Base-by-base conservation (phyloP, 2,113 vertebrate genomes). In the Camelus bactrianus region DNA sequence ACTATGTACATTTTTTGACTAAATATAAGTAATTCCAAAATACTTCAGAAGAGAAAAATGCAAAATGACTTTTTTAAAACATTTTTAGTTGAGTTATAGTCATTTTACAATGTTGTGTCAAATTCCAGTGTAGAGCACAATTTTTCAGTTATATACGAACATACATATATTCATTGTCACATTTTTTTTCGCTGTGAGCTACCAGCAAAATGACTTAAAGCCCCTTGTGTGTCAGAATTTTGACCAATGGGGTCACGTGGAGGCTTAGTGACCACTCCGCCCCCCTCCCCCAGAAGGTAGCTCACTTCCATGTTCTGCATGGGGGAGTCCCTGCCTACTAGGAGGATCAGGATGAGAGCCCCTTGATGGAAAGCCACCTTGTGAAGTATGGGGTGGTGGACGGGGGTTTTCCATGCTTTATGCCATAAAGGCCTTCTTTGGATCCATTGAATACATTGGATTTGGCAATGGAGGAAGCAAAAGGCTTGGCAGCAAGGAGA, bases 301-400 rank as follows among this genome's bases (percentile, higher is more conserved):
- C 65, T 54, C 24, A 30, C n/a, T 64, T 75, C 50, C 19, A 32
- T 17, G 38, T 89, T 88, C 19, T 84, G 15, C 32, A 28, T 48
- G n/a, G 48, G 35, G 26, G 19, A 80, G 4, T 62, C n/a, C 20
- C 26, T 42, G 32, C 30, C 52, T 16, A 67, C 8, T 22, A 62
- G 10, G 26, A 17, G 22, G n/a, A 28, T 46, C 32, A 65, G 24
- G 20, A 54, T 16, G 35, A 56, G 80, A 72, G 42, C 16, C 13
- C 38, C 30, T 73, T 48, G 52, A 14, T 75, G n/a, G 50, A 46
- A 76, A 52, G 56, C 20, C 54, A 65, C 48, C 70, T 28, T 0
- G 3, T 5, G 8, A 42, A 8, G 0, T 50, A 15, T 4, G 30
- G 32, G 13, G 28, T 73, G n/a, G 13, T 15, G 1, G 35, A 0